Percentiles rank a stretch among this genome's conserved stretches.
Evolutionary conservation across 1,140 invertebrate genomes (phyloP).

Genomic region (Drosophila melanica): DNA sequence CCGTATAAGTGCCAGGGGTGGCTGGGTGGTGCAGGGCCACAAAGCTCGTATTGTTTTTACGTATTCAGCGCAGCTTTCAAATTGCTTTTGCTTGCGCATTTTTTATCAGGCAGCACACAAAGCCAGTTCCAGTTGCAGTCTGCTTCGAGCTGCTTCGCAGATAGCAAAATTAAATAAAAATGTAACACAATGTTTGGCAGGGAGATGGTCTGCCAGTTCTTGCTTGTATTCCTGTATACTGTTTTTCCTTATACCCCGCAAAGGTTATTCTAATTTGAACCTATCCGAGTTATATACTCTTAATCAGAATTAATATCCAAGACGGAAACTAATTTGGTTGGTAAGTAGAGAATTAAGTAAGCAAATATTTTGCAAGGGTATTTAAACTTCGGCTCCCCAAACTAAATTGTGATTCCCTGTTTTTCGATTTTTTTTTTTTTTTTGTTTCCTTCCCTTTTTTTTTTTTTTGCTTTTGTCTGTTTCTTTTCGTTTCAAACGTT

Average conservation of each 20-base stretch:
- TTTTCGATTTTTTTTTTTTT: not conserved
- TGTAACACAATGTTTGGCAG: conserved; percentile 72
- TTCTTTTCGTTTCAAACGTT: conserved; percentile 36
- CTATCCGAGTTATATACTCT: too few relatives aligned
- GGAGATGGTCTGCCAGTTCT: conserved; percentile 10
- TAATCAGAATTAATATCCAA: too few relatives aligned
- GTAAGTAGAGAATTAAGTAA: not conserved
- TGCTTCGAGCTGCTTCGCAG: conserved; percentile 43
- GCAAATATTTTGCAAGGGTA: not conserved
- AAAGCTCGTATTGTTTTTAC: conserved; percentile 73
- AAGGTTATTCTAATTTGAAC: not conserved
- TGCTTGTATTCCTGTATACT: conserved; percentile 2
- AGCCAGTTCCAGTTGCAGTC: conserved; percentile 44
- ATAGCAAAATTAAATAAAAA: conserved; percentile 80
- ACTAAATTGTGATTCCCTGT: not conserved
- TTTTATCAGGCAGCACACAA: conserved; percentile 67
- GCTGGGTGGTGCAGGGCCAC: not conserved
- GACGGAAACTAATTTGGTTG: too few relatives aligned
- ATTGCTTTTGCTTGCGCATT: conserved; percentile 79
- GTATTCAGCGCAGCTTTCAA: conserved; percentile 77
- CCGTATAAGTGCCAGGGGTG: not conserved
- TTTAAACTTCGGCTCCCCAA: not conserved
- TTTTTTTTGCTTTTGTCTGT: conserved; percentile 2
- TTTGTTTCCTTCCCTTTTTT: not conserved
- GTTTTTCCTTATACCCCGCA: not conserved